A percentile compares a stretch with the other conserved stretches of the same genome.
Evolutionary conservation across 2,888 invertebrate genomes (phyloP).

Genomic region (Synanthedon formicaeformis): DNA sequence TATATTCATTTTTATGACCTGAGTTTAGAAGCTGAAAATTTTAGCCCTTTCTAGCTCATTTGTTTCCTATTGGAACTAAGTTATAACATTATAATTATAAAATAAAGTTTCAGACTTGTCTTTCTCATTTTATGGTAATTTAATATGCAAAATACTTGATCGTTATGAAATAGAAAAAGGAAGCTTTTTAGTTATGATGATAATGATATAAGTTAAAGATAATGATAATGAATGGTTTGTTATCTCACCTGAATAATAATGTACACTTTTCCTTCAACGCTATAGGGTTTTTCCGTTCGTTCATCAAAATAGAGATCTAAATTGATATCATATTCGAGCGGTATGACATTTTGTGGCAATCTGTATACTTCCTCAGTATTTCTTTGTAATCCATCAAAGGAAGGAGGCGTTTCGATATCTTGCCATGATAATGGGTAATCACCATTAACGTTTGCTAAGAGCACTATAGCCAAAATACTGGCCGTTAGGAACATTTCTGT

Average conservation of each 20-base stretch:
- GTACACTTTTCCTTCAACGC: conserved; percentile 42
- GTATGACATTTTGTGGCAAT: conserved; percentile 41
- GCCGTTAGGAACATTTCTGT: conserved; percentile 32
- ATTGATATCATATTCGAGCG: conserved; percentile 49
- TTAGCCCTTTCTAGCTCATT: too few species aligned
- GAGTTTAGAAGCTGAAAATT: too few species aligned
- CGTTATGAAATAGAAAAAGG: too few species aligned
- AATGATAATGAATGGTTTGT: too few species aligned
- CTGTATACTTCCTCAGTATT: conserved; percentile 33
- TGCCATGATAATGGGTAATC: conserved; percentile 35
- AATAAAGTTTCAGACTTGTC: too few species aligned
- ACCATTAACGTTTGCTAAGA: conserved; percentile 21
- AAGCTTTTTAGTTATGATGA: too few species aligned
- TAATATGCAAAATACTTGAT: too few species aligned
- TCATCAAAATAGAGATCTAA: conserved; percentile 52
- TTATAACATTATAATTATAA: too few species aligned
- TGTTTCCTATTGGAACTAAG: too few species aligned
- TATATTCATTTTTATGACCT: too few species aligned
- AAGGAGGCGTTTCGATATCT: conserved; percentile 23
- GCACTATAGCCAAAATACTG: conserved; percentile 18
- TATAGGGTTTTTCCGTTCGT: conserved; percentile 36
- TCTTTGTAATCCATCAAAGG: conserved; percentile 9
- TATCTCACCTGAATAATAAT: conserved; percentile 40
- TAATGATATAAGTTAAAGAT: too few species aligned
- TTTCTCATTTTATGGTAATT: too few species aligned